Evolutionary conservation across 1,140 invertebrate genomes (phyloP).

Genomic region (Acyrthosiphon pisum): DNA sequence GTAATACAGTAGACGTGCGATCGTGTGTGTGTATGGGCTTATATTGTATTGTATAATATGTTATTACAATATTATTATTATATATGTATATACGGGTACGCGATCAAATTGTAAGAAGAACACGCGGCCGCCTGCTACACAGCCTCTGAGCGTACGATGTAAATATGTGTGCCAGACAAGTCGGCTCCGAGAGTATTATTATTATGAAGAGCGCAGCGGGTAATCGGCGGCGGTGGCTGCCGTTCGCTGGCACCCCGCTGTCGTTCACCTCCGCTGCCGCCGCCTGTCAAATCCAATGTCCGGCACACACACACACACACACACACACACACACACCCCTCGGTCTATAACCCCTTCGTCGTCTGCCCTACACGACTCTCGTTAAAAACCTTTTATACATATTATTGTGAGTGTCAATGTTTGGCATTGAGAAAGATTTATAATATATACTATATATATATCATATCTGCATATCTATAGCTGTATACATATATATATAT

Average conservation of each 20-base stretch:
- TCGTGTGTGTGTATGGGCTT: neutral
- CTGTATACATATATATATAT: neutral
- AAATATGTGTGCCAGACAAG: conserved; percentile 38
- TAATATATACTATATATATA: neutral
- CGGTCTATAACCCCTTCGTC: neutral
- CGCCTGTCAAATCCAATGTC: conserved; percentile 41
- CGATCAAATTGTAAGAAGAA: neutral
- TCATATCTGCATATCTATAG: neutral
- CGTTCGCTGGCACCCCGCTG: conserved; percentile 38
- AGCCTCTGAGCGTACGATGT: neutral
- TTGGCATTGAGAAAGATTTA: conserved; percentile 51
- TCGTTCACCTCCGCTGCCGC: neutral
- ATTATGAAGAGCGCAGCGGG: conserved; percentile 47
- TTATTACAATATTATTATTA: neutral
- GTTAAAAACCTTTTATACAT: conserved; percentile 40
- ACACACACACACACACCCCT: neutral
- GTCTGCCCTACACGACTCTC: neutral
- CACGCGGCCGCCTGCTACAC: neutral
- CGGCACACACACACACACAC: neutral
- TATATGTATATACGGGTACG: neutral
- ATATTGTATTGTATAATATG: neutral
- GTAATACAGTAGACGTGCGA: neutral
- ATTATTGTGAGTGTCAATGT: conserved; percentile 32
- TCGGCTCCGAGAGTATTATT: conserved; percentile 44
- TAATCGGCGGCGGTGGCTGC: conserved; percentile 34